phyloP scores from a whole-genome alignment of 2,113 vertebrate species.

The Clinocottus analis region DNA sequence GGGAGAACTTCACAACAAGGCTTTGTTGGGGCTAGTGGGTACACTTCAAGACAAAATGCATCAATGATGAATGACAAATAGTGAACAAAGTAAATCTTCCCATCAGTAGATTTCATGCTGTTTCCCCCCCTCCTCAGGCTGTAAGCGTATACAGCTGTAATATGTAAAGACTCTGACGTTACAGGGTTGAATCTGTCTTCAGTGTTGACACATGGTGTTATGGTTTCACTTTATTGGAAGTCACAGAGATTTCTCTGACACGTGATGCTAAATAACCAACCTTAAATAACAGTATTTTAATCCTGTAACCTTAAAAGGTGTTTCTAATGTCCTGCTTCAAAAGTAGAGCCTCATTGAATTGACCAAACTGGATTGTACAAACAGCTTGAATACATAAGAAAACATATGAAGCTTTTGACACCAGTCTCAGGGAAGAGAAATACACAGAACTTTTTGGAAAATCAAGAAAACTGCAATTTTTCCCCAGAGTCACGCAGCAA shows the following conservation, averaged over 20 bases:
- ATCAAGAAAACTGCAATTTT: conserved; percentile 28
- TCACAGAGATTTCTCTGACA: background rate
- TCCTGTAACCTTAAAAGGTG: background rate
- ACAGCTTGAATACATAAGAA: background rate
- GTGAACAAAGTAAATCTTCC: background rate
- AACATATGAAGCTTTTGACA: conserved; percentile 18
- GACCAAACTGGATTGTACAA: background rate
- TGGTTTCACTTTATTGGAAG: background rate
- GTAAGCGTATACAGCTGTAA: background rate
- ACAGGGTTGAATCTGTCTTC: background rate
- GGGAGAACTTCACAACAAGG: background rate
- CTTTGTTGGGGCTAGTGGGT: background rate
- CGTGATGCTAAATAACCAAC: background rate
- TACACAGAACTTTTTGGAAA: background rate
- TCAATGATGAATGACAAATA: background rate
- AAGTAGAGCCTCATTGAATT: background rate
- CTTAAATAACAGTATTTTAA: background rate
- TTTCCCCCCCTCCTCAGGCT: background rate
- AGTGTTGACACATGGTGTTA: background rate
- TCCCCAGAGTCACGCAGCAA: background rate
- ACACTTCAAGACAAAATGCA: background rate
- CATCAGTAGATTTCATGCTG: background rate
- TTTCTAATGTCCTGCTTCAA: background rate
- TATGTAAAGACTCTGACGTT: background rate
- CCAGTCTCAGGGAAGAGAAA: background rate